Conservation (phyloP, 2,797 vertebrate species). For the Anisognathus igniventris region DNA sequence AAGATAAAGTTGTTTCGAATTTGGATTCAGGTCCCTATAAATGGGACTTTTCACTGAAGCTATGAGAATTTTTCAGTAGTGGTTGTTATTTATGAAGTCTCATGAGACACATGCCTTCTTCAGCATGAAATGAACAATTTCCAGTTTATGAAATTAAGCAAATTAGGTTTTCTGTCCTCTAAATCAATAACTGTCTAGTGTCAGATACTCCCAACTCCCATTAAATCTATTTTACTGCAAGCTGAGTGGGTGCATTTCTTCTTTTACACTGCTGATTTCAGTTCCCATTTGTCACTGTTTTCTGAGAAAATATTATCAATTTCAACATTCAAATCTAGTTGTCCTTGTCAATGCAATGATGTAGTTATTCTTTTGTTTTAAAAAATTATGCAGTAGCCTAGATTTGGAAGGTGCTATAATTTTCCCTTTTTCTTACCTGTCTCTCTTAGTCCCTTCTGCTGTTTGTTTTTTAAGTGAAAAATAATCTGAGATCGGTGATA, state of each 20-base stretch:
- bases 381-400: neutral
- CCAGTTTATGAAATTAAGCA: neutral
- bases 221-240: neutral
- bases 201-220: neutral
- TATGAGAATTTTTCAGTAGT: neutral
- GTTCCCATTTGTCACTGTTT: neutral
- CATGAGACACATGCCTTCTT: neutral
- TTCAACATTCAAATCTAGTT: neutral
- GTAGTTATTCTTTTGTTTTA: neutral
- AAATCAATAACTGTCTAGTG: neutral
- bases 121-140: neutral
- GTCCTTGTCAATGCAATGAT: neutral
- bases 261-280: neutral
- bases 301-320: neutral
- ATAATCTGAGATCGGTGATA: neutral
- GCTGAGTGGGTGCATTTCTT: neutral
- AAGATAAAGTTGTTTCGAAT: neutral
- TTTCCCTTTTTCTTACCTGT: accelerated
- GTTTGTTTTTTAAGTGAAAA: neutral
- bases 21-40: neutral
- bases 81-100: neutral
- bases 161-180: neutral
- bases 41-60: neutral
- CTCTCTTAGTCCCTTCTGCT: neutral
- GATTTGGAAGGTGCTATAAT: neutral